A percentile compares a stretch with the other conserved stretches of the same genome.
Evolutionary conservation across 2,888 invertebrate species (phyloP).

Genomic region (Drosophila anceps): DNA sequence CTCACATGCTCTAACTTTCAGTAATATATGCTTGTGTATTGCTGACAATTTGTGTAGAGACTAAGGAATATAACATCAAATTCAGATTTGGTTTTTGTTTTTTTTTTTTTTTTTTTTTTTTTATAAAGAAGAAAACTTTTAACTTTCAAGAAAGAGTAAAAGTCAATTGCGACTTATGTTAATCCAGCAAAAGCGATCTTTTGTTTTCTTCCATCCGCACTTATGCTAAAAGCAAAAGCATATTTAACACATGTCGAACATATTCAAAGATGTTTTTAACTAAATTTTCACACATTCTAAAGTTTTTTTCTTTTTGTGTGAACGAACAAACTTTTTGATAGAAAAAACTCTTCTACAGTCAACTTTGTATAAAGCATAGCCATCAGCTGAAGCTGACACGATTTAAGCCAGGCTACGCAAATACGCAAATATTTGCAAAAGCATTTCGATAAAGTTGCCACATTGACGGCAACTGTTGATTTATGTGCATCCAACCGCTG

Average conservation of each 20-base stretch:
- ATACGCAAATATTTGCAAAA: conserved; percentile 38
- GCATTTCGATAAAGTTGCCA: conserved; percentile 34
- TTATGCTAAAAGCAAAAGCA: conserved; percentile 13
- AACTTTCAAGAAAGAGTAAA: background rate
- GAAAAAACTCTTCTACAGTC: background rate
- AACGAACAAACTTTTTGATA: conserved; percentile 15
- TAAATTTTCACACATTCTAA: conserved; percentile 1
- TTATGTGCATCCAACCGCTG: conserved; percentile 25
- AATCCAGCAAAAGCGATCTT: background rate
- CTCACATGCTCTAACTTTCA: too few species aligned
- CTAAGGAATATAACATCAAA: too few species aligned
- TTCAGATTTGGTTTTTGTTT: too few species aligned
- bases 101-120: too few species aligned
- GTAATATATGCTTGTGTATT: too few species aligned
- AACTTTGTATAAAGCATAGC: background rate
- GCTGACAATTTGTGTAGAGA: too few species aligned
- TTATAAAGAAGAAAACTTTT: background rate
- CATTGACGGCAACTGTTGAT: conserved; percentile 42
- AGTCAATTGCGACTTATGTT: background rate
- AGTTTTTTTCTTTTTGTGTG: background rate
- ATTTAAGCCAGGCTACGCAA: conserved; percentile 35
- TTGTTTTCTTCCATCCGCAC: background rate
- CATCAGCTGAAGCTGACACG: conserved; percentile 2
- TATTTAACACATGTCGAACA: conserved; percentile 5
- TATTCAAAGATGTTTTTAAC: background rate